Percentiles rank a stretch among this genome's conserved stretches.
Conservation (phyloP, 2,797 vertebrate species). For the Vultur gryphus region DNA sequence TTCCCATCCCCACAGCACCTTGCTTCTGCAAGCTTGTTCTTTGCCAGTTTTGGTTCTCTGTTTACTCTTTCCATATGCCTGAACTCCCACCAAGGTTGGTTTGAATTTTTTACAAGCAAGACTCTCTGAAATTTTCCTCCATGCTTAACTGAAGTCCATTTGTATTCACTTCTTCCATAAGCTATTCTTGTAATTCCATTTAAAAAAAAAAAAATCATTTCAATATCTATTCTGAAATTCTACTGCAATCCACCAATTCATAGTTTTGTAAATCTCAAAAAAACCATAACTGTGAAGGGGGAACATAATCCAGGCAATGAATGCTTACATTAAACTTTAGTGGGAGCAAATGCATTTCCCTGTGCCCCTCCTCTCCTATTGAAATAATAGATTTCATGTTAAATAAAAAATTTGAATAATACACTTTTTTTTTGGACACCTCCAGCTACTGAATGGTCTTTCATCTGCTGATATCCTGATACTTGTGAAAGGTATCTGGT, state of each 20-base stretch:
- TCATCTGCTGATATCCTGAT: not conserved
- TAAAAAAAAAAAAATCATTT: not conserved
- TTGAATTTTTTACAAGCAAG: not conserved
- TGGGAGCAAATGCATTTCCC: not conserved
- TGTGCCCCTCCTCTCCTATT: accelerated
- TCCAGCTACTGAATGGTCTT: not conserved
- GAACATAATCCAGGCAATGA: not conserved
- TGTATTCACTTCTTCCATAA: not conserved
- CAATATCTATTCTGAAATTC: not conserved
- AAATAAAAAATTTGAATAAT: not conserved
- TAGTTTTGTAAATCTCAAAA: not conserved
- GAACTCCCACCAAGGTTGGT: not conserved
- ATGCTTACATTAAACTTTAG: not conserved
- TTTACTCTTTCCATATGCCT: not conserved
- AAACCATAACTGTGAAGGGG: not conserved
- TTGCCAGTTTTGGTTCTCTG: not conserved
- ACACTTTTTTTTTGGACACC: not conserved
- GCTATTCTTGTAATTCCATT: not conserved
- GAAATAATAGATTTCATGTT: not conserved
- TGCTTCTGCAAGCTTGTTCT: not conserved
- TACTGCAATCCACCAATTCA: not conserved
- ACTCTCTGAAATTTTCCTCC: not conserved
- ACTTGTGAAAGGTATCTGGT: not conserved
- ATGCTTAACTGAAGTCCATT: not conserved
- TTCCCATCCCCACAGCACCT: not conserved